Conservation (phyloP, 2,797 vertebrate genomes). For the Anabacerthia variegaticeps region DNA sequence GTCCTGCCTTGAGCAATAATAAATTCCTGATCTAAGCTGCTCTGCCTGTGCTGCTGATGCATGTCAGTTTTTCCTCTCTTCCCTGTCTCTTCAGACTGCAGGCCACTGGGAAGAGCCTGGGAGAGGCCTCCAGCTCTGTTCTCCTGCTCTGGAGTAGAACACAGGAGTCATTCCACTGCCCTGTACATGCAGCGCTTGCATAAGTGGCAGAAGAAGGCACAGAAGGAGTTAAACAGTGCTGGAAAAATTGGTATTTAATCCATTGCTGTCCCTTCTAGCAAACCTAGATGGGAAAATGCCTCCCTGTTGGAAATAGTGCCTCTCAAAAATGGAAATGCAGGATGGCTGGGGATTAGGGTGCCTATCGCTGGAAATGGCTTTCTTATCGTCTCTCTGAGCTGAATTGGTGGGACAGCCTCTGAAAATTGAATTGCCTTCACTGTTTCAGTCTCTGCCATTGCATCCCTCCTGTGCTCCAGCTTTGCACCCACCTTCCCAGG, state of each 20-base stretch:
- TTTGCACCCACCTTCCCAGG: background rate
- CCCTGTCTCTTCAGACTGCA: background rate
- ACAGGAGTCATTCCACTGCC: background rate
- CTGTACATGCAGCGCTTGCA: background rate
- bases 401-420: slow-evolving; percentile 64
- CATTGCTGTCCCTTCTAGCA: slow-evolving; percentile 38
- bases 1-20: background rate
- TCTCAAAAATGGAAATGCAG: slow-evolving; percentile 56
- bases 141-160: background rate
- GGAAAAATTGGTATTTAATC: slow-evolving; percentile 54
- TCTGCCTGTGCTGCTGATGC: background rate
- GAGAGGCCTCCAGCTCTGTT: background rate
- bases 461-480: background rate
- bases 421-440: slow-evolving; percentile 67
- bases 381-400: slow-evolving; percentile 67
- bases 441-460: background rate
- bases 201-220: background rate
- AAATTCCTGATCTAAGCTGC: background rate
- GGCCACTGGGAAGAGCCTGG: background rate
- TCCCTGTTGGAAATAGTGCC: slow-evolving; percentile 39
- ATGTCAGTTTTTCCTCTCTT: background rate
- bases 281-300: slow-evolving; percentile 54
- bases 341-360: slow-evolving; percentile 69
- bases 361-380: slow-evolving; percentile 67
- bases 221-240: slow-evolving; percentile 43